Evolutionary conservation across 2,797 vertebrate genomes (phyloP).

Genomic region (Ataeniobius toweri): DNA sequence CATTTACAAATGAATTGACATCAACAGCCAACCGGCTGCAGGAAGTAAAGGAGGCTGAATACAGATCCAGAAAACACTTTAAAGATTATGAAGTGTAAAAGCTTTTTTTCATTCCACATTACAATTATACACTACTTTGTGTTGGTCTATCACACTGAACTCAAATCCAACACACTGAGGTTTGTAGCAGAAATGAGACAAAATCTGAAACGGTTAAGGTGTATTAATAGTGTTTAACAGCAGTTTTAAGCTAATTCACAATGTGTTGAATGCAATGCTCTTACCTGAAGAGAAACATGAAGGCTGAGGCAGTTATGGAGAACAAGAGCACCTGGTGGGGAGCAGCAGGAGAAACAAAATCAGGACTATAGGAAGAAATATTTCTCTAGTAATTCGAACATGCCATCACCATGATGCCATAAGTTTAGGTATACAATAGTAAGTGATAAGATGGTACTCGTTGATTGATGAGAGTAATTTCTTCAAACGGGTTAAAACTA

Average conservation of each 20-base stretch:
- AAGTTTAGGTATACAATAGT: neutral
- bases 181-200: neutral
- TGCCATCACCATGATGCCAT: no score
- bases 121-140: no score
- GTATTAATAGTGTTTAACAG: neutral
- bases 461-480: neutral
- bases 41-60: no score
- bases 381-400: neutral
- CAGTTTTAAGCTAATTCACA: neutral
- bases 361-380: neutral
- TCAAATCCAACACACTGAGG: no score
- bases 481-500: neutral
- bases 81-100: no score
- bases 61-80: no score
- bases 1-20: no score
- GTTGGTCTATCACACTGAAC: neutral
- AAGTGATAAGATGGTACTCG: neutral
- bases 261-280: constrained; percentile 19
- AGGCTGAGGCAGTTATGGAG: constrained; percentile 82
- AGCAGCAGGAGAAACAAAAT: constrained; percentile 12
- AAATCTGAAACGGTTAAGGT: neutral
- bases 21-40: no score
- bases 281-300: constrained; percentile 86
- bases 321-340: constrained; percentile 79
- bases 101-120: neutral